Base-by-base conservation (phyloP, 2,797 vertebrate genomes). In the Arctocebus calabarensis region DNA sequence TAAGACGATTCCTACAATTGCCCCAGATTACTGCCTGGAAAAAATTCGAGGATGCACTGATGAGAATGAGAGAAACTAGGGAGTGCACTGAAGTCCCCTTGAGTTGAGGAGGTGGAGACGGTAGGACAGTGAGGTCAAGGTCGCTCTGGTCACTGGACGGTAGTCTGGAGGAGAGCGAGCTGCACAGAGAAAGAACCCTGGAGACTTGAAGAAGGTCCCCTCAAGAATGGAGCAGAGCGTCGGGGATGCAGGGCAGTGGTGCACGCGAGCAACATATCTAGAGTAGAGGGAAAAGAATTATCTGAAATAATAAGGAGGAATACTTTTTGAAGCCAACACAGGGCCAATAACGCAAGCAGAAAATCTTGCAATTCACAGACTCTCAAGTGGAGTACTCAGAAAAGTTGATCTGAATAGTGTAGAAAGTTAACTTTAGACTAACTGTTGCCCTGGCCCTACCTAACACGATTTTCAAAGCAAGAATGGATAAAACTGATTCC, bases 231-330 rank as follows among this genome's bases (percentile, higher is more conserved):
- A 48, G 11, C 37, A 59, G 10, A 86, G 8, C 22, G 32, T 55
- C 2, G n/a, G 7, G 8, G 5, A 45, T 25, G 16, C 11, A 37
- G 19, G 0, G 52, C 2, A 45, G 9, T 11, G 5, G 37, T 25
- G 9, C 8, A 37, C 8, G 0, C 52, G 23, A 34, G 13, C 2
- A 84, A 19, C 34, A 84, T 40, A 45, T 9, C 9, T 64, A 48
- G 20, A 78, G 13, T 27, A 25, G 7, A 29, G 43, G 23, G 12
- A 34, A 73, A 25, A 82, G 27, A 55, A 52, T 78, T 73, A 55
- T 34, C 45, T 84, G 29, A 90, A 62, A 85, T 7, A 14, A 83
- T 75, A 29, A 90, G 23, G 78, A 40, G n/a, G n/a, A 84, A 78
- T 23, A 75, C 57, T n/a, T 25, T 43, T 66, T 37, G 82, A 52